Evolutionary conservation across 2,797 vertebrate species (phyloP).

Genomic region (Semotilus atromaculatus): DNA sequence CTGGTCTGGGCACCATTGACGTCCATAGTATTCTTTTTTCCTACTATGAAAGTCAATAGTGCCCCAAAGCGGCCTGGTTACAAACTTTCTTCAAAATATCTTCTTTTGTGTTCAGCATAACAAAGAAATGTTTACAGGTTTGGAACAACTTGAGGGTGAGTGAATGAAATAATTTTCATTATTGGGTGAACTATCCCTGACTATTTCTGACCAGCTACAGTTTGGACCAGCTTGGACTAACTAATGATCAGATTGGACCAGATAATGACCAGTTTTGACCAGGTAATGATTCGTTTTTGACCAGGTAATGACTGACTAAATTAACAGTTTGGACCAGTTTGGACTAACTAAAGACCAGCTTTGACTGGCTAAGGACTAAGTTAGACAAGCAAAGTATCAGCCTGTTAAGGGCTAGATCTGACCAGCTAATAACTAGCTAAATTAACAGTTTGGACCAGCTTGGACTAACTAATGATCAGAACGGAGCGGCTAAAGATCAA

Average conservation of each 20-base stretch:
- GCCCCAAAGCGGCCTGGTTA: too few species aligned
- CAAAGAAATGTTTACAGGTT: too few species aligned
- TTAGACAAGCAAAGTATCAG: background rate
- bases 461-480: background rate
- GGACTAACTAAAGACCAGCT: background rate
- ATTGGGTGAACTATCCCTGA: too few species aligned
- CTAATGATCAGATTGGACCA: background rate
- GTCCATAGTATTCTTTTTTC: too few species aligned
- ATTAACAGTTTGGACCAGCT: background rate
- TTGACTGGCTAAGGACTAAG: background rate
- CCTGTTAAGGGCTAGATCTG: too few species aligned
- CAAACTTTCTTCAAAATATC: too few species aligned
- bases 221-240: background rate
- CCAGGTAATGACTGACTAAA: background rate
- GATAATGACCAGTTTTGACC: background rate
- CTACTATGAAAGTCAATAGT: too few species aligned
- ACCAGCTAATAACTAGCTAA: background rate
- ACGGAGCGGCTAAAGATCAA: background rate
- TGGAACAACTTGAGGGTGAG: too few species aligned
- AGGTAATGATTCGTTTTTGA: background rate
- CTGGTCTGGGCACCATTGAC: too few species aligned
- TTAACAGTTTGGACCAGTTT: background rate
- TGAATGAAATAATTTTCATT: too few species aligned
- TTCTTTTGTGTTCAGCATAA: too few species aligned
- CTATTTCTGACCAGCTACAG: background rate